These are phyloP conservation scores for Agrochola lychnidis DNA, from an alignment of 2,888 invertebrate genomes.

Conservation along the genomic window DNA sequence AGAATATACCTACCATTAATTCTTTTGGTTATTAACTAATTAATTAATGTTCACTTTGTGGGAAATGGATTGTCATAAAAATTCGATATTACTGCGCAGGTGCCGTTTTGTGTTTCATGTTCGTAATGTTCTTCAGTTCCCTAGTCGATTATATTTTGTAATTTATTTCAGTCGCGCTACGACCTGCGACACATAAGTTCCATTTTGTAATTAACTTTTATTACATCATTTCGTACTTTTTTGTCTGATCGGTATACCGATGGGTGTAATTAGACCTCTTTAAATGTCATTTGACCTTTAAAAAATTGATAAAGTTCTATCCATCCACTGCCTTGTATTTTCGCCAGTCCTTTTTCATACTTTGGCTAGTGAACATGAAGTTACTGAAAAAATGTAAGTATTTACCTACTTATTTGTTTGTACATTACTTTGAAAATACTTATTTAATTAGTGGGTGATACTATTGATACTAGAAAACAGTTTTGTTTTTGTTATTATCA, in stretches of 20 bases:
- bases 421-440: background rate
- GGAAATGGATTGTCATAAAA: slow-evolving; percentile 25
- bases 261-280: slow-evolving; percentile 46
- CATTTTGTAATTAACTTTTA: slow-evolving; percentile 62
- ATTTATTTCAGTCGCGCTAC: slow-evolving; percentile 47
- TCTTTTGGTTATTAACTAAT: slow-evolving; percentile 22
- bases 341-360: slow-evolving; percentile 50
- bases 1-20: slow-evolving; percentile 5
- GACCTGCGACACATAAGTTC: slow-evolving; percentile 39
- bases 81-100: slow-evolving; percentile 26
- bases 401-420: background rate
- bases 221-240: slow-evolving; percentile 47
- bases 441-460: background rate
- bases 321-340: slow-evolving; percentile 14
- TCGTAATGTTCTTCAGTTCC: slow-evolving; percentile 49
- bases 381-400: slow-evolving; percentile 46
- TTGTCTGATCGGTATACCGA: slow-evolving; percentile 53
- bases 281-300: slow-evolving; percentile 36
- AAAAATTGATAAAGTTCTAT: background rate
- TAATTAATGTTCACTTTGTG: slow-evolving; percentile 15
- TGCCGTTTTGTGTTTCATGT: slow-evolving; percentile 41
- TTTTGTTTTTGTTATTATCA: background rate
- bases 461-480: background rate
- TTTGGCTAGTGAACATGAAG: slow-evolving; percentile 48
- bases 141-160: slow-evolving; percentile 51